phyloP scores from a whole-genome alignment of 2,113 vertebrate species.

The Glaucomys volans region DNA sequence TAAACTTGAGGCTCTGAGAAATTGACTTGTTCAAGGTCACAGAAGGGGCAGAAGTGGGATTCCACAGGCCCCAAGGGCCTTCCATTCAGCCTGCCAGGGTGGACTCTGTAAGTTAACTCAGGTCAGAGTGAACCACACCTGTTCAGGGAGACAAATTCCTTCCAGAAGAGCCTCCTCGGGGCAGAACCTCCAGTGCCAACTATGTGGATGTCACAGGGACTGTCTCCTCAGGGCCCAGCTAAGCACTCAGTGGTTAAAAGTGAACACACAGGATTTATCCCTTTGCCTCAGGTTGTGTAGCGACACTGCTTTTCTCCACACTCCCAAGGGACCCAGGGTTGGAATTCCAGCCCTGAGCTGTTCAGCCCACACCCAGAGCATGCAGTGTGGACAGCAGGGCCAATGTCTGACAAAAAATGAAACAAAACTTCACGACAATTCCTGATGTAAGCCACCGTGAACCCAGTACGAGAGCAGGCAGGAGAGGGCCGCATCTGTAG shows the following conservation, averaged over 20 bases:
- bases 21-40: not conserved
- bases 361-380: not conserved
- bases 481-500: not conserved
- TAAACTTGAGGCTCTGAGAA: not conserved
- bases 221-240: too few relatives aligned
- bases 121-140: fast-evolving
- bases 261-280: not conserved
- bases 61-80: not conserved
- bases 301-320: not conserved
- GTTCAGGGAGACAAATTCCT: not conserved
- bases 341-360: not conserved
- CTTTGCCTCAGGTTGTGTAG: not conserved
- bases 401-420: not conserved
- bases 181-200: not conserved
- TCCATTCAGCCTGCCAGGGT: not conserved
- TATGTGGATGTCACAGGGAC: not conserved
- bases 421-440: not conserved
- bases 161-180: not conserved
- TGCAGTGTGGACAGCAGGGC: not conserved
- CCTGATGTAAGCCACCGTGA: not conserved
- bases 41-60: not conserved
- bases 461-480: not conserved
- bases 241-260: not conserved
- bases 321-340: not conserved
- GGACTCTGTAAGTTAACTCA: not conserved